Evolutionary conservation across 2,113 vertebrate species (phyloP), one percentile per base, ranked within the genome.

Genomic region (Zosterops pallidus): DNA sequence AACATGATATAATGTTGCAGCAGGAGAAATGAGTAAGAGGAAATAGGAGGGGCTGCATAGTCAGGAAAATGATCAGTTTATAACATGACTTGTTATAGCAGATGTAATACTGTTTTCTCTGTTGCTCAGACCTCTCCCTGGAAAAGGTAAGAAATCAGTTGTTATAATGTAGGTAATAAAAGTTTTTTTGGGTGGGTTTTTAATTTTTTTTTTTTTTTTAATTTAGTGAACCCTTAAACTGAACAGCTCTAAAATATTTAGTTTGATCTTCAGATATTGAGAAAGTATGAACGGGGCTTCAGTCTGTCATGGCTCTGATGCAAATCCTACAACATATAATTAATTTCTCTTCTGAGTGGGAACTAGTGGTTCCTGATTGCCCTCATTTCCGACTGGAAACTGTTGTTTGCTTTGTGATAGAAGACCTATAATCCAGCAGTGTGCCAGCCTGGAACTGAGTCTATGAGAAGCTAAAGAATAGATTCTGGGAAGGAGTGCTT

Each of bases 11-110:
- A 55, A 72, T 78, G 81, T 31, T 39, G 31, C 72, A 65, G 71
- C 6, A 0, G 37, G 17, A 39, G 69, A 92, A 95, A 83, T 95
- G 95, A 93, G 52, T 96, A 94, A 96, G 85, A 96, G 96, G 94
- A 86, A 93, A 85, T 83, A 87, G 94, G 77, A 82, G 86, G 53
- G 86, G 60, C 92, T 74, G 85, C 22, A 2, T 9, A 57, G 44
- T 78, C 86, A 76, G 89, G 95, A 89, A 96, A 84, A 83, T 39
- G 56, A 94, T 81, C 41, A 23, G 60, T n/a, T 87, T 59, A 3
- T 56, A 44, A 29, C 8, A 5, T 86, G 89, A 90, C 62, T 95
- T 94, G 82, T 74, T 90, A 9, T 0, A 47, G 60, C 21, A 93
- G 33, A 70, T 83, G 33, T 75, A 46, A 39, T 74, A 9, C 57